Conservation (phyloP, 2,113 vertebrate species). For the Dendropsophus ebraccatus region DNA sequence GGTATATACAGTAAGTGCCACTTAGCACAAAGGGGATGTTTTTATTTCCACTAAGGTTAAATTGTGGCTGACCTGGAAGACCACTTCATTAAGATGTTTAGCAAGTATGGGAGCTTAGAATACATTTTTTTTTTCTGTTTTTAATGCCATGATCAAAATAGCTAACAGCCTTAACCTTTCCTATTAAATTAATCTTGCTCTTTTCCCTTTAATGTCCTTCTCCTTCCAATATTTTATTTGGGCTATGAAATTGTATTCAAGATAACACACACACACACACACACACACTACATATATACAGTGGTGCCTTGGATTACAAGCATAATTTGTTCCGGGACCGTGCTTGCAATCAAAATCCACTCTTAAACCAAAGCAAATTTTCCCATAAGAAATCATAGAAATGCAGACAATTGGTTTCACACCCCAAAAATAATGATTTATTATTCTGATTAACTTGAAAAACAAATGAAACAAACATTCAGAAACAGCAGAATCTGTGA, state of each 20-base stretch:
- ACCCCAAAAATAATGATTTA: too few relatives aligned
- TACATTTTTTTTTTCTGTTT: not conserved
- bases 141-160: constrained; percentile 28
- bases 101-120: constrained; percentile 14
- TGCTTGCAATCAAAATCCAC: too few relatives aligned
- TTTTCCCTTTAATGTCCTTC: not conserved
- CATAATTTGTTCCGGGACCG: too few relatives aligned
- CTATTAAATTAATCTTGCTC: not conserved
- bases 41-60: constrained; percentile 54
- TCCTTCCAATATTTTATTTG: not conserved
- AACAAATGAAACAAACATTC: too few relatives aligned
- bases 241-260: not conserved
- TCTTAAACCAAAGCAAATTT: too few relatives aligned
- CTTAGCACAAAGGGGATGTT: constrained; percentile 53
- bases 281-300: too few relatives aligned
- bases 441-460: too few relatives aligned
- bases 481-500: too few relatives aligned
- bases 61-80: constrained; percentile 34
- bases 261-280: too few relatives aligned
- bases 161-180: not conserved
- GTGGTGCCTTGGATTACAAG: too few relatives aligned
- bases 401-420: too few relatives aligned
- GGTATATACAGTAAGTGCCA: constrained; percentile 51
- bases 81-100: constrained; percentile 40
- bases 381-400: too few relatives aligned